Conservation (phyloP, 1,140 invertebrate species). For the Centruroides sculpturatus region DNA sequence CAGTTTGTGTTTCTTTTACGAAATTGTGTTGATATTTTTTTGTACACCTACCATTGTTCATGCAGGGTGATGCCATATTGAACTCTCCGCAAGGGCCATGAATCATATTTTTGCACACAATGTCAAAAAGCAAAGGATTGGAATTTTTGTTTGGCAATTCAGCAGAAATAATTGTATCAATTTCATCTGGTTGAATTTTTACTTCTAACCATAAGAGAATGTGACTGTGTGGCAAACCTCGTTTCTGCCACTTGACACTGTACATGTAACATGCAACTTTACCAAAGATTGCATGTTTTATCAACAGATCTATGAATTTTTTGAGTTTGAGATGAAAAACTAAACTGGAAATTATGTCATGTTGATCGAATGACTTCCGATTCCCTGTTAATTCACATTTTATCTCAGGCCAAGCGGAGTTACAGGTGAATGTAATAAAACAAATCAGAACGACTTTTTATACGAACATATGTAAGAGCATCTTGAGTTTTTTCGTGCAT, state of each 20-base stretch:
- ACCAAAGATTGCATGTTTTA: neutral
- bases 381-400: slow-evolving; percentile 14
- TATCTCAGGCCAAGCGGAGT: slow-evolving; percentile 31
- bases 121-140: slow-evolving; percentile 4
- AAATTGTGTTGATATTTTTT: slow-evolving; percentile 7
- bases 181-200: slow-evolving; percentile 8
- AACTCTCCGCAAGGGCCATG: too few relatives aligned
- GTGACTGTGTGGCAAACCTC: slow-evolving; percentile 12
- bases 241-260: slow-evolving; percentile 5
- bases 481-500: too few relatives aligned
- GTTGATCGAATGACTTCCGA: neutral
- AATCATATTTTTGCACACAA: neutral
- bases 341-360: neutral
- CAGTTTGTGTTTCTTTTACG: too few relatives aligned
- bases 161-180: slow-evolving; percentile 11
- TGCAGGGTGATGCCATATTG: neutral
- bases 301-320: too few relatives aligned
- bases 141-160: slow-evolving; percentile 7
- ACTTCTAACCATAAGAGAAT: slow-evolving; percentile 9
- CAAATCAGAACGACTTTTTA: slow-evolving; percentile 29
- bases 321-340: too few relatives aligned
- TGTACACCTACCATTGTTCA: neutral
- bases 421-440: slow-evolving; percentile 38
- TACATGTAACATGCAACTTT: neutral
- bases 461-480: slow-evolving; percentile 34